Evolutionary conservation across 2,797 vertebrate genomes (phyloP), one percentile per base, ranked within the genome.

Genomic region (Numenius phaeopus): DNA sequence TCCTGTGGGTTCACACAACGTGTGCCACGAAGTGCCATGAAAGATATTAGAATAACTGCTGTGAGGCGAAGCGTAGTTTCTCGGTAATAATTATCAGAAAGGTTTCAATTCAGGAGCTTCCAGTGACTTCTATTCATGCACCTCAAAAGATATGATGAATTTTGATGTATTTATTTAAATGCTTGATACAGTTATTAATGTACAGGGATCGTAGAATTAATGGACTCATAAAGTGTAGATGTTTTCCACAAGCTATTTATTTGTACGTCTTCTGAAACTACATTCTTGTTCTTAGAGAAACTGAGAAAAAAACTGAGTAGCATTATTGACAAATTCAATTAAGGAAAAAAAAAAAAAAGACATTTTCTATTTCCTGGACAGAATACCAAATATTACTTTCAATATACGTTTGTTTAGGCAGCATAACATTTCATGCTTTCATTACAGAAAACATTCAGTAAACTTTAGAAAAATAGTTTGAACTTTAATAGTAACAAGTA

Each of bases 81-180:
- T 80, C 90, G 20, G 46, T 76, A 83, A 72, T 32, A 77, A 70
- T 94, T 81, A 57, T 32, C 9, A 87, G 32, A 70, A 73, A 82
- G 16, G 76, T 62, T 94, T 91, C 44, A 81, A 58, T 37, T 83
- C 73, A 69, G 16, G 13, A 81, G 40, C 34, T 82, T 88, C 42
- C n/a, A 84, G 24, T 71, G 67, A 69, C 83, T 89, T 71, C 39
- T 78, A 24, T 75, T 79, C 2, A 0, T 30, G 39, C 59, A 83
- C 13, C 9, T 89, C 2, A 4, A 90, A 96, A 88, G 7, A 12
- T 69, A 65, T 80, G 80, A 67, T 18, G 46, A 87, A 65, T 86
- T 90, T 92, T 72, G 34, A 87, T 89, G 57, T 57, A 22, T 59
- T 82, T 55, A 42, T 94, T 89, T 91, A 67, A 65, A 87, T 78